phyloP scores from a whole-genome alignment of 1,140 invertebrate species.

The Calycopis cecrops region DNA sequence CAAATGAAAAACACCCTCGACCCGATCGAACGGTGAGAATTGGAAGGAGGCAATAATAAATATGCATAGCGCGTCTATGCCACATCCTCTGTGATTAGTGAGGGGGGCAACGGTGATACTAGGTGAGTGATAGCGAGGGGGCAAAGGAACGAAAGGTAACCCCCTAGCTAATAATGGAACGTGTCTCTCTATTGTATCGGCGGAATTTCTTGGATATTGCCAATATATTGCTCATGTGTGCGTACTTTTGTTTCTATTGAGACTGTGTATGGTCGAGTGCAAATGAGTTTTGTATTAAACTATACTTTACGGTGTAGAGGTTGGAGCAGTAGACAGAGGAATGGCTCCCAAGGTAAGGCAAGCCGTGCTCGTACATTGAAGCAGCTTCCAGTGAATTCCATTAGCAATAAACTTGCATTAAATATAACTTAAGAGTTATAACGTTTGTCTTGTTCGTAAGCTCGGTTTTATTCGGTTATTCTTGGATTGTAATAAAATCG shows the following conservation, averaged over 20 bases:
- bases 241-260: slow-evolving; percentile 59
- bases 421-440: slow-evolving; percentile 2
- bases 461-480: no score
- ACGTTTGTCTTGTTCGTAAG: no score
- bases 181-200: slow-evolving; percentile 63
- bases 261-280: neutral
- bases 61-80: slow-evolving; percentile 71
- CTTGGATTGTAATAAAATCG: no score
- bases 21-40: slow-evolving; percentile 61
- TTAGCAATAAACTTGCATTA: slow-evolving; percentile 5
- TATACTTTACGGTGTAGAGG: neutral
- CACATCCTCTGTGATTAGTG: slow-evolving; percentile 72
- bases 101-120: slow-evolving; percentile 50
- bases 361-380: neutral
- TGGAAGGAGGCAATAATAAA: slow-evolving; percentile 66
- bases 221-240: slow-evolving; percentile 67
- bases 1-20: slow-evolving; percentile 68
- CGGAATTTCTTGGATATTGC: slow-evolving; percentile 70
- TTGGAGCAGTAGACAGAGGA: neutral
- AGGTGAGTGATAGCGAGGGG: slow-evolving; percentile 70
- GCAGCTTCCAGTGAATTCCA: slow-evolving; percentile 1
- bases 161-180: slow-evolving; percentile 65
- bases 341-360: slow-evolving; percentile 2
- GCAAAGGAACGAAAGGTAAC: slow-evolving; percentile 47
- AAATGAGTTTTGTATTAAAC: slow-evolving; percentile 10